phyloP scores from a whole-genome alignment of 1,140 invertebrate genomes.

The Pemphigus obesinymphae region DNA sequence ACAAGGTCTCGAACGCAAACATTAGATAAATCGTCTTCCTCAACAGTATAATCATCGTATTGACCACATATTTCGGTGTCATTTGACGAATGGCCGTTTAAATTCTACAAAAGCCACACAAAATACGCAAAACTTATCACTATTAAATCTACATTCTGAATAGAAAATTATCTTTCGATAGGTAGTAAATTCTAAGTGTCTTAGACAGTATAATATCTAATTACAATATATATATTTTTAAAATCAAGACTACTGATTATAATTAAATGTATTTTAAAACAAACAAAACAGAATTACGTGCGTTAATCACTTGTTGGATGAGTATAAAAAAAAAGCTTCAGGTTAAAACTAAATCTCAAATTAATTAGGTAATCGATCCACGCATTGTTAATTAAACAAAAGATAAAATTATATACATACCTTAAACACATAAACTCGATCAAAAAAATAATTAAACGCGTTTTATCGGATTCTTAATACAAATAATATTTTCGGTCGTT shows the following conservation, averaged over 20 bases:
- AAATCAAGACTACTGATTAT: too few species aligned
- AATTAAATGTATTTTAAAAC: background rate
- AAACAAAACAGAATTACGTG: background rate
- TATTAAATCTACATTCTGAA: background rate
- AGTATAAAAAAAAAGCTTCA: background rate
- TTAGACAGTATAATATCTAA: too few species aligned
- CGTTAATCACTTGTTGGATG: too few species aligned
- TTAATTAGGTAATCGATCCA: too few species aligned
- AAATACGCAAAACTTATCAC: constrained; percentile 17
- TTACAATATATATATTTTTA: too few species aligned
- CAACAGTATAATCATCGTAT: constrained; percentile 22
- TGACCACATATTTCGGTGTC: constrained; percentile 7
- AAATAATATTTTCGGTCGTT: background rate
- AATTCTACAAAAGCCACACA: constrained; percentile 26
- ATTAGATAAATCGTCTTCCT: constrained; percentile 48
- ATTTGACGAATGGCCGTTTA: background rate
- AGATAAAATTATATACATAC: background rate
- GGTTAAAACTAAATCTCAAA: background rate
- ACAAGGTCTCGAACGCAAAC: constrained; percentile 48
- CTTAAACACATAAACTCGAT: background rate
- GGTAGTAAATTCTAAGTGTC: too few species aligned
- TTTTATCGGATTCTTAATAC: background rate
- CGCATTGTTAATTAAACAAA: background rate
- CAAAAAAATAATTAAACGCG: background rate
- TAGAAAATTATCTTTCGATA: too few species aligned